A percentile compares a stretch with the other conserved stretches of the same genome.
phyloP scores from a whole-genome alignment of 2,797 vertebrate genomes.

The Bradypus variegatus region DNA sequence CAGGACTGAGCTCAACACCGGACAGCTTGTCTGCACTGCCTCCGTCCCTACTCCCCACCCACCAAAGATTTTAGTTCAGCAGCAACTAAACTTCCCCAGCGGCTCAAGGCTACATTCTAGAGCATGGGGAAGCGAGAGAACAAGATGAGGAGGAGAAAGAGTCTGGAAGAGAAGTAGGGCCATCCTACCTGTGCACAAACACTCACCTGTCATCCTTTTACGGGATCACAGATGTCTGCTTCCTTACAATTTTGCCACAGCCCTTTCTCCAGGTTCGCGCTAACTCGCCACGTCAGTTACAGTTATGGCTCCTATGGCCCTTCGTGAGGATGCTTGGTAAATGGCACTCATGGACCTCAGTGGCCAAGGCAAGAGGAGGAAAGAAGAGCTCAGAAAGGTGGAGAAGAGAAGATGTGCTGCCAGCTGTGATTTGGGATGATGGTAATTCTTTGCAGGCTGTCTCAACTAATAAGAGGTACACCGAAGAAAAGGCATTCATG shows the following conservation, averaged over 20 bases:
- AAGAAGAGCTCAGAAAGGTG: too few relatives aligned
- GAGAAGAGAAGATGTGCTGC: not conserved
- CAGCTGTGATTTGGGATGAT: not conserved
- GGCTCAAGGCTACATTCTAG: not conserved
- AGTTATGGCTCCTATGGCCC: not conserved
- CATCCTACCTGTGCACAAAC: fast-evolving
- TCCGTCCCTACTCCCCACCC: too few relatives aligned
- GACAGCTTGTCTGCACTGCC: not conserved
- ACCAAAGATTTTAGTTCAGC: not conserved
- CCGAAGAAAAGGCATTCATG: not conserved
- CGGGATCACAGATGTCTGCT: not conserved
- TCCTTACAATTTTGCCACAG: not conserved
- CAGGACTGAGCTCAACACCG: not conserved
- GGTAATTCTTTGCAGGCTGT: not conserved
- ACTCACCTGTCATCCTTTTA: fast-evolving
- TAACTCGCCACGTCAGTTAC: not conserved
- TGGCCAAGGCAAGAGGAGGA: not conserved
- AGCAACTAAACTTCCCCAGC: not conserved
- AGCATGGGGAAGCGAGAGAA: not conserved
- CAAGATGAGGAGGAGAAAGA: not conserved
- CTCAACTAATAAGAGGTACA: too few relatives aligned
- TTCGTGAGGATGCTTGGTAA: not conserved
- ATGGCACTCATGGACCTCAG: not conserved
- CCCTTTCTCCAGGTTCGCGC: not conserved
- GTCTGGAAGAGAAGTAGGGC: not conserved